phyloP scores from a whole-genome alignment of 2,113 vertebrate species.

The Oxygymnocypris stewartii region DNA sequence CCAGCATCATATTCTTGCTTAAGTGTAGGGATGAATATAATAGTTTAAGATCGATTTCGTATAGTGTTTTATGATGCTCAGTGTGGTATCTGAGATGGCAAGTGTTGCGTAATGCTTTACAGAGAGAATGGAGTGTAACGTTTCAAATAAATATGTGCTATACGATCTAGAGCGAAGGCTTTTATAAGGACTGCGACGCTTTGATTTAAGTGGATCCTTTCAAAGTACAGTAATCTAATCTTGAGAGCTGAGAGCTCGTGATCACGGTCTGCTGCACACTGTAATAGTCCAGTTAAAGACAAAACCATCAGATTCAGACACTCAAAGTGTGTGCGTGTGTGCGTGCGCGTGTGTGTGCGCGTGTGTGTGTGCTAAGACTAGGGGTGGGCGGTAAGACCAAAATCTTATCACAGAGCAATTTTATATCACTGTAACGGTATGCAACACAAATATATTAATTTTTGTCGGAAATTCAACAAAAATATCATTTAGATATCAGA shows the following conservation, averaged over 20 bases:
- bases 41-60: not conserved
- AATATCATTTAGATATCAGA: not conserved
- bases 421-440: not conserved
- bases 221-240: conserved; percentile 1
- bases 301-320: not conserved
- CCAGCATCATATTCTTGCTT: not conserved
- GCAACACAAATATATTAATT: not conserved
- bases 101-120: not conserved
- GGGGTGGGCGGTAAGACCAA: not conserved
- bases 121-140: conserved; percentile 7
- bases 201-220: conserved; percentile 23
- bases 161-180: not conserved
- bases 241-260: conserved; percentile 3
- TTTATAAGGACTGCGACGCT: not conserved
- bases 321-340: not conserved
- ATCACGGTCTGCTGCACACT: not conserved
- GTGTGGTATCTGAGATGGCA: not conserved
- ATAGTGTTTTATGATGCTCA: not conserved
- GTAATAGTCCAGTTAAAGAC: not conserved
- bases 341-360: no score
- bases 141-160: not conserved
- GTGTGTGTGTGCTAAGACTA: no score
- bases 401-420: not conserved
- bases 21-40: not conserved
- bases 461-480: not conserved